Percentiles rank a stretch among this genome's conserved stretches.
These are phyloP conservation scores for Protobothrops mucrosquamatus DNA, from an alignment of 2,113 vertebrate genomes.

Conservation along the genomic window DNA sequence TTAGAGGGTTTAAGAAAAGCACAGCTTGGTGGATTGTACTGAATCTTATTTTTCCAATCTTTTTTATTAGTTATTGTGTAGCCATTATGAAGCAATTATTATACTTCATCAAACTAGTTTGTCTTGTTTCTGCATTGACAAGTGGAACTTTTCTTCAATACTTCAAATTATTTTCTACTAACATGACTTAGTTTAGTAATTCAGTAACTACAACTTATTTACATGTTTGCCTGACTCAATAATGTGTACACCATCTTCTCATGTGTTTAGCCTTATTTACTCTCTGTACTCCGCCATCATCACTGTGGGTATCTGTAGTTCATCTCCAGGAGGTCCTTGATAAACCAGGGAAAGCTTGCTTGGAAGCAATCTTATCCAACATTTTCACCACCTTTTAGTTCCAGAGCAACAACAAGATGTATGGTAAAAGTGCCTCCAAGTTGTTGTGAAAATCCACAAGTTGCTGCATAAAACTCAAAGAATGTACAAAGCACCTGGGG, in stretches of 20 bases:
- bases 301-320: background rate
- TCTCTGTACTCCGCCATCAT: background rate
- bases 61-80: conserved; percentile 28
- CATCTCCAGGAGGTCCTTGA: background rate
- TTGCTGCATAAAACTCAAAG: background rate
- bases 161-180: background rate
- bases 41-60: background rate
- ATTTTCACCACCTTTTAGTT: background rate
- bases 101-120: background rate
- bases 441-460: background rate
- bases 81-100: conserved; percentile 14
- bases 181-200: background rate
- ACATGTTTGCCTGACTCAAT: background rate
- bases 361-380: background rate
- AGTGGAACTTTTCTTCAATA: background rate
- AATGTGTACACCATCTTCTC: background rate
- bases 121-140: background rate
- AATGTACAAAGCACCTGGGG: background rate
- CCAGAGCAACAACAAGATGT: background rate
- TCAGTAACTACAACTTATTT: background rate
- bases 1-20: background rate
- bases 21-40: background rate
- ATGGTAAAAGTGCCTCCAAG: background rate
- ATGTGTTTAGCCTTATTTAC: background rate
- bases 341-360: background rate